These are phyloP conservation scores for Bombyx mori DNA, from an alignment of 1,140 invertebrate species.

Conservation along the genomic window ASM3026992v2 NC_085114.1:10721001-10721500, in stretches of 20 bases:
- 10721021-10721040: constrained; percentile 48
- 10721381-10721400: constrained; percentile 3
- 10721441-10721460: constrained; percentile 45
- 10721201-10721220: constrained; percentile 8
- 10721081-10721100: constrained; percentile 59
- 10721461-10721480: constrained; percentile 34
- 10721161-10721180: no score
- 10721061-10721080: constrained; percentile 63
- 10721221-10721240: constrained; percentile 11
- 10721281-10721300: constrained; percentile 47
- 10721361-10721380: background rate
- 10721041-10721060: constrained; percentile 49
- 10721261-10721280: constrained; percentile 65
- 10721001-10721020: constrained; percentile 27
- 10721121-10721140: constrained; percentile 30
- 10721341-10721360: constrained; percentile 48
- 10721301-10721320: constrained; percentile 52
- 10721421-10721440: constrained; percentile 64
- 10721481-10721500: constrained; percentile 53
- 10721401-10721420: constrained; percentile 36
- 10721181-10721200: no score
- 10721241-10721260: constrained; percentile 18
- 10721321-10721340: constrained; percentile 58
- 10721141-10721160: constrained; percentile 21
- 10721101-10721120: constrained; percentile 38